phyloP scores from a whole-genome alignment of 2,113 vertebrate genomes.

The Tragelaphus imberbis region DNA sequence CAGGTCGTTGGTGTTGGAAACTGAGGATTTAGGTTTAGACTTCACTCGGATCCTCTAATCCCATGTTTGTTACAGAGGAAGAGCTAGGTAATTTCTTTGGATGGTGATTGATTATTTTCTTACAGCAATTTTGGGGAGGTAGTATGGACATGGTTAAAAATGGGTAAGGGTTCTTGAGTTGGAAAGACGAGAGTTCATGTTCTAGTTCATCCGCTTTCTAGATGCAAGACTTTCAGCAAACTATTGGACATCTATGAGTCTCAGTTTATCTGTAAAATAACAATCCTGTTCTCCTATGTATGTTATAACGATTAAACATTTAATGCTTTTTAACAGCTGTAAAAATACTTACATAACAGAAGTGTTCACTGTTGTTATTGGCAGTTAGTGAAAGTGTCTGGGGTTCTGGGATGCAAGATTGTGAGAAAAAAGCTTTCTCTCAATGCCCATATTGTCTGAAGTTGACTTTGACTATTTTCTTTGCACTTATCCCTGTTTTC shows the following conservation, averaged over 20 bases:
- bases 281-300: not conserved
- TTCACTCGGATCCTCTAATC: not conserved
- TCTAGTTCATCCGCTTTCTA: not conserved
- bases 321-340: not conserved
- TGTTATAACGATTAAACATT: not conserved
- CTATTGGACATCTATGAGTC: not conserved
- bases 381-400: not conserved
- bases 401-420: not conserved
- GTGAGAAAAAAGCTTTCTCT: not conserved
- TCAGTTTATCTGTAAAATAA: not conserved
- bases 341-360: not conserved
- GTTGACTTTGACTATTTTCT: not conserved
- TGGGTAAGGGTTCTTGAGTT: not conserved
- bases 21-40: not conserved
- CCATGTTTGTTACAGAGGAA: not conserved
- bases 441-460: not conserved
- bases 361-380: not conserved
- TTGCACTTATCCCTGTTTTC: not conserved
- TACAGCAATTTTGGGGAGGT: not conserved
- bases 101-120: not conserved
- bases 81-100: not conserved
- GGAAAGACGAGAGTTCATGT: not conserved
- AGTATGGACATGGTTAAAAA: not conserved
- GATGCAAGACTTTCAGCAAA: not conserved
- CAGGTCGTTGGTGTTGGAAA: not conserved